Conservation (phyloP, 2,888 invertebrate species). For the Coenonympha glycerion region DNA sequence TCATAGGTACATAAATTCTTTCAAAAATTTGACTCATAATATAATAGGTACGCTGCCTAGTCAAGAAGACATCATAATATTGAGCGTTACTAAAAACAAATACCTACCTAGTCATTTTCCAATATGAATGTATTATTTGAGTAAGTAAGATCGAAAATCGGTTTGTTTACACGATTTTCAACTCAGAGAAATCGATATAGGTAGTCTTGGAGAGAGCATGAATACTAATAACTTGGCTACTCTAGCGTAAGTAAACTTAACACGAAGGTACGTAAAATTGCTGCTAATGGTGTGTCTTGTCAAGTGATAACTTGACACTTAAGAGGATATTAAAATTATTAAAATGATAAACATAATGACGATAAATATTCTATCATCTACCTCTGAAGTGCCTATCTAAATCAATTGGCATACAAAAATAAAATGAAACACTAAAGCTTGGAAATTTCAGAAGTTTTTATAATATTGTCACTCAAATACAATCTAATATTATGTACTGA, state of each 20-base stretch:
- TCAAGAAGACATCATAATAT: not conserved
- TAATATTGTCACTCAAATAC: too few relatives aligned
- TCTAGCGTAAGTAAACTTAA: conserved; percentile 20
- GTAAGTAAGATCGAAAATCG: conserved; percentile 16
- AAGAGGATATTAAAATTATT: not conserved
- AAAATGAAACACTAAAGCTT: too few relatives aligned
- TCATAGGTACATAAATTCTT: not conserved
- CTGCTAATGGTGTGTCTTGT: conserved; percentile 2
- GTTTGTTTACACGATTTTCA: conserved; percentile 32
- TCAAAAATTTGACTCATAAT: not conserved
- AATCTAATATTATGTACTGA: too few relatives aligned
- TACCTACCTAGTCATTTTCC: conserved; percentile 7
- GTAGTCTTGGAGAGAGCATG: conserved; percentile 36
- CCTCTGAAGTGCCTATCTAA: too few relatives aligned
- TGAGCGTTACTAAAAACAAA: not conserved
- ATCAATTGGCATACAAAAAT: too few relatives aligned
- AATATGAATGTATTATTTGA: conserved; percentile 14
- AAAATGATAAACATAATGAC: too few relatives aligned
- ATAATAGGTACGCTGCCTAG: too few relatives aligned
- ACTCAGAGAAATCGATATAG: conserved; percentile 39
- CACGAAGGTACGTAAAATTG: conserved; percentile 18
- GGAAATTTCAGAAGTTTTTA: too few relatives aligned
- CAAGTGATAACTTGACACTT: conserved; percentile 15
- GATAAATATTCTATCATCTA: too few relatives aligned
- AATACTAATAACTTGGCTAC: conserved; percentile 33